A percentile compares a stretch with the other conserved stretches of the same genome.
Evolutionary conservation across 92 coral and sea anemone species (phyloP).

Genomic region (Porites evermanni): DNA sequence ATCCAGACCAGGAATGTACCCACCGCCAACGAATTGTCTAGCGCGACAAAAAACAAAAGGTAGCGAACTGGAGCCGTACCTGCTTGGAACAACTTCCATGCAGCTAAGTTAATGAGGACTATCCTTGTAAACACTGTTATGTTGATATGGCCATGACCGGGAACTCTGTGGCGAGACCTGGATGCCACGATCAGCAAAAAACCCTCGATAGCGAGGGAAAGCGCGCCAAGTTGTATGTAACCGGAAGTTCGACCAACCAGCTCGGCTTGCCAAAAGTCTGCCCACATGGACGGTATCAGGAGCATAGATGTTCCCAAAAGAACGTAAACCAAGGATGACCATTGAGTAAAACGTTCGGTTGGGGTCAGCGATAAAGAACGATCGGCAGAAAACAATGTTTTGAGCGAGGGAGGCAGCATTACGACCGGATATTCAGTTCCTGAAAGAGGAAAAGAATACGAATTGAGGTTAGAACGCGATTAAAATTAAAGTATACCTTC

Average conservation of each 20-base stretch:
- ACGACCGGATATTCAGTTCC: background rate
- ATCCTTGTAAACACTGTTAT: slow-evolving; percentile 25
- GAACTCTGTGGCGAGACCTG: slow-evolving; percentile 16
- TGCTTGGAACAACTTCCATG: background rate
- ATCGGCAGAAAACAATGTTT: background rate
- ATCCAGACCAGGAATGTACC: slow-evolving; percentile 29
- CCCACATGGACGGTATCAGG: slow-evolving; percentile 39
- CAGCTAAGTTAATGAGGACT: slow-evolving; percentile 22
- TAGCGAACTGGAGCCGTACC: slow-evolving; percentile 15
- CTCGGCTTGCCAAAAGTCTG: slow-evolving; percentile 10
- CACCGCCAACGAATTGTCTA: slow-evolving; percentile 30
- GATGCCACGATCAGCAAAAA: slow-evolving; percentile 31
- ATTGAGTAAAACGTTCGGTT: slow-evolving; percentile 32
- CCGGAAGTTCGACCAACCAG: slow-evolving; percentile 25
- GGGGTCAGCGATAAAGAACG: slow-evolving; percentile 24
- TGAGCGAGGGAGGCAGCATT: slow-evolving; percentile 17
- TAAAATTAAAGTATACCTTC: too few species aligned
- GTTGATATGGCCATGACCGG: slow-evolving; percentile 35
- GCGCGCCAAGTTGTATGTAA: slow-evolving; percentile 21
- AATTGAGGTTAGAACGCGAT: too few species aligned
- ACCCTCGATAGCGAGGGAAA: slow-evolving; percentile 20
- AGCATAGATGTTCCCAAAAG: slow-evolving; percentile 20
- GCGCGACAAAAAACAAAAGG: slow-evolving; percentile 10
- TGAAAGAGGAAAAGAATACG: background rate
- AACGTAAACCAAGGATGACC: slow-evolving; percentile 26